Evolutionary conservation across 2,113 vertebrate genomes (phyloP).

Genomic region (Sander lucioperca): DNA sequence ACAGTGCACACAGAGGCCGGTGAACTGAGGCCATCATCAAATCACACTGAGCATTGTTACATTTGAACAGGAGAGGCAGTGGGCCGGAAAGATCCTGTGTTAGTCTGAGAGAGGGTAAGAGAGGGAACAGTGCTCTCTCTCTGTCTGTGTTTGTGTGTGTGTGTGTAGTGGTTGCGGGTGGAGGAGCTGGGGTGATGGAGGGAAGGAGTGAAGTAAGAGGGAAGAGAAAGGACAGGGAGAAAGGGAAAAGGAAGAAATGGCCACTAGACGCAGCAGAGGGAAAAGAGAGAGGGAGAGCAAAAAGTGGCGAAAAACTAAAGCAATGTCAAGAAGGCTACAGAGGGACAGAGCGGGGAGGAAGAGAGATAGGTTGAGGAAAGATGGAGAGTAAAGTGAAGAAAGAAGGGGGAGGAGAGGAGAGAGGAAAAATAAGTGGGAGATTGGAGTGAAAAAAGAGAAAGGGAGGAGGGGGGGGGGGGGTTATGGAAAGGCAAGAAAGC

Average conservation of each 20-base stretch:
- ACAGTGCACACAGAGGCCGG: slow-evolving; percentile 28
- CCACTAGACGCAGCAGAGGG: slow-evolving; percentile 53
- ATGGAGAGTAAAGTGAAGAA: slow-evolving; percentile 17
- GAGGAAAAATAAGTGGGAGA: slow-evolving; percentile 32
- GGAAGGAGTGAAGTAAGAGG: slow-evolving; percentile 40
- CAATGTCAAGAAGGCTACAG: slow-evolving; percentile 48
- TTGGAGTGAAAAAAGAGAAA: slow-evolving; percentile 34
- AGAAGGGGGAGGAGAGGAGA: slow-evolving; percentile 1
- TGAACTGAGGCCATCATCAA: slow-evolving; percentile 81
- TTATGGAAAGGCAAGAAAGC: slow-evolving; percentile 52
- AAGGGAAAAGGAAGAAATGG: slow-evolving; percentile 48
- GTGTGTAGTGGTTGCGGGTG: slow-evolving; percentile 21
- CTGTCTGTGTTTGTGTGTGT: slow-evolving; percentile 15
- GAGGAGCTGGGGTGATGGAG: slow-evolving; percentile 25
- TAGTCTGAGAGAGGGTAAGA: slow-evolving; percentile 64
- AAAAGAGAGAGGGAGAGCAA: slow-evolving; percentile 36
- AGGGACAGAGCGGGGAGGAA: slow-evolving; percentile 6
- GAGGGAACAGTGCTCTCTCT: slow-evolving; percentile 38
- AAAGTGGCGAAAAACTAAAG: slow-evolving; percentile 44
- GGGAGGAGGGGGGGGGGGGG: neutral
- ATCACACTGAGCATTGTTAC: slow-evolving; percentile 83
- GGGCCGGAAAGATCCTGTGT: slow-evolving; percentile 79
- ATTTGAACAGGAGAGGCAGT: slow-evolving; percentile 77
- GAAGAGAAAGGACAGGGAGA: slow-evolving; percentile 54
- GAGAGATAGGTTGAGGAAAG: neutral